phyloP scores from a whole-genome alignment of 2,797 vertebrate species.

The Pangasius macronema region DNA sequence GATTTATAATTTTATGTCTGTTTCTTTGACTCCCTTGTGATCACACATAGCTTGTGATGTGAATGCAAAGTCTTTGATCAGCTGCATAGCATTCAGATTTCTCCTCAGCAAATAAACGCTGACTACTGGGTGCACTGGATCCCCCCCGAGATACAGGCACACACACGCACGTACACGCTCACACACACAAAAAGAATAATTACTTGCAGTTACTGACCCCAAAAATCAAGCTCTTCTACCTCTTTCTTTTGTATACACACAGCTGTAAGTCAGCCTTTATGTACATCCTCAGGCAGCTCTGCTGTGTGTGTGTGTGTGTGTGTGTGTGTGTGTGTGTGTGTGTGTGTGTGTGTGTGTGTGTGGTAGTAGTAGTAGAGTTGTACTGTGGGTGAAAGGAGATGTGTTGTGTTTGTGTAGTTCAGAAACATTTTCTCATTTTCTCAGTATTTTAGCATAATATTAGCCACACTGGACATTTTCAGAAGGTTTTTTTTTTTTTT shows the following conservation, averaged over 20 bases:
- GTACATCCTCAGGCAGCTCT: constrained; percentile 59
- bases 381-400: constrained; percentile 46
- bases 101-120: constrained; percentile 27
- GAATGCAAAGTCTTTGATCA: not conserved
- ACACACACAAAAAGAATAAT: not conserved
- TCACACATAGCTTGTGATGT: constrained; percentile 11
- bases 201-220: not conserved
- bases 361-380: not conserved
- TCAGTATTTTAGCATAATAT: not conserved
- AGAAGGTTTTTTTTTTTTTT: not conserved
- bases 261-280: constrained; percentile 43
- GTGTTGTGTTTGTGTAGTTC: not conserved
- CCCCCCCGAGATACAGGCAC: not conserved
- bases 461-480: not conserved
- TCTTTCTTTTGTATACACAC: not conserved
- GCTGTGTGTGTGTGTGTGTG: constrained; percentile 42
- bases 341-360: not conserved
- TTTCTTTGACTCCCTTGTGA: not conserved
- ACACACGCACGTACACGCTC: not conserved
- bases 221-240: not conserved
- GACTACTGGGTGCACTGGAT: not conserved
- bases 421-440: not conserved
- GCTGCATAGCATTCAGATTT: constrained; percentile 14
- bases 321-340: constrained; percentile 1
- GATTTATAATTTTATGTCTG: not conserved